Percentiles rank a stretch among this genome's conserved stretches.
These are phyloP conservation scores for Bradypus variegatus DNA, from an alignment of 2,797 vertebrate genomes.

Conservation along the genomic window DNA sequence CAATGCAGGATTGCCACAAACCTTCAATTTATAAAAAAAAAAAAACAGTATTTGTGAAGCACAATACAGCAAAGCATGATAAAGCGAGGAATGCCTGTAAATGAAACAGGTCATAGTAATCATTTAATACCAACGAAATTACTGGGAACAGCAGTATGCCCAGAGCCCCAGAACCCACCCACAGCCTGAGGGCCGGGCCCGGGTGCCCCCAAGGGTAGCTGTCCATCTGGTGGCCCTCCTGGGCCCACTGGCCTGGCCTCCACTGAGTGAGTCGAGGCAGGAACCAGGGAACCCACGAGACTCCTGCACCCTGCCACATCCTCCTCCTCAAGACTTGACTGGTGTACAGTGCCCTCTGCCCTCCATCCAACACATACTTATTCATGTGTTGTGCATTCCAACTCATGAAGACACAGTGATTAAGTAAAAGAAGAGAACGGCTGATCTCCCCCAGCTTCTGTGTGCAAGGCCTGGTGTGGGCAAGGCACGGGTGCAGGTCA, in stretches of 20 bases:
- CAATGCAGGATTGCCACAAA: too few relatives aligned
- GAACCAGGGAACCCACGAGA: too few relatives aligned
- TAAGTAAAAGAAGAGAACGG: neutral
- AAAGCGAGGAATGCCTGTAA: neutral
- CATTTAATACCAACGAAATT: too few relatives aligned
- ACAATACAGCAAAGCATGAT: too few relatives aligned
- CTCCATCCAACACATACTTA: neutral
- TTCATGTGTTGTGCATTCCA: neutral
- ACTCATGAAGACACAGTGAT: neutral
- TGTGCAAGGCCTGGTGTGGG: neutral
- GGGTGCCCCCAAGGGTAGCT: neutral
- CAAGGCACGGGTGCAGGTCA: neutral
- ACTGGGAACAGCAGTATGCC: neutral
- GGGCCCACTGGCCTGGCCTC: neutral
- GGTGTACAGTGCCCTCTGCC: neutral
- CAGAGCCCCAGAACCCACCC: neutral
- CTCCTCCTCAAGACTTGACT: neutral
- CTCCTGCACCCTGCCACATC: accelerated
- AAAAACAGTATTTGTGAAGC: too few relatives aligned
- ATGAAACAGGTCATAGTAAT: neutral
- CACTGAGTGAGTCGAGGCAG: too few relatives aligned
- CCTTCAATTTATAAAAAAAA: too few relatives aligned
- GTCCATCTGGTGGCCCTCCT: accelerated
- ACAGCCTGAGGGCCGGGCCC: accelerated
- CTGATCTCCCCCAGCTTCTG: neutral